These are phyloP conservation scores for Atherinomorus stipes DNA, from an alignment of 2,113 vertebrate genomes.

Conservation along the genomic window DNA sequence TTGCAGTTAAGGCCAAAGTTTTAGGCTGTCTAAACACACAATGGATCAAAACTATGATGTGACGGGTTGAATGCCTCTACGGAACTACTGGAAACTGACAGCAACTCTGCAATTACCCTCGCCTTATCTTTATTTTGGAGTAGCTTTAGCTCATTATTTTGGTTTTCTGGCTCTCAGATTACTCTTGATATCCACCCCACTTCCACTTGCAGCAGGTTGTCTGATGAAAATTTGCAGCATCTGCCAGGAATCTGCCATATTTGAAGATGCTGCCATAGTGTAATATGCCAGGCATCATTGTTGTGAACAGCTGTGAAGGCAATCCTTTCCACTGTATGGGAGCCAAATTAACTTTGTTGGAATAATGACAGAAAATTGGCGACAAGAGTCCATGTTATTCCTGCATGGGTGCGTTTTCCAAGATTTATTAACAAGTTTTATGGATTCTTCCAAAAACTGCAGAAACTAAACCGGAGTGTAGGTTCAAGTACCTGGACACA, in stretches of 20 bases:
- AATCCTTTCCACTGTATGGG: neutral
- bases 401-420: neutral
- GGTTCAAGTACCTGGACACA: neutral
- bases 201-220: conserved; percentile 17
- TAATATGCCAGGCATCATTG: conserved; percentile 8
- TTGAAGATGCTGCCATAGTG: neutral
- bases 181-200: neutral
- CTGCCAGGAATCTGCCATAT: conserved; percentile 11
- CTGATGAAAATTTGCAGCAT: conserved; percentile 6
- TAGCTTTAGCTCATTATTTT: conserved; percentile 9
- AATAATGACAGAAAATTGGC: conserved; percentile 3
- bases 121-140: neutral
- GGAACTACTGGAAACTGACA: neutral
- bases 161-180: neutral
- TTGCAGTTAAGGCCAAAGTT: neutral
- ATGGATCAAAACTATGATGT: neutral
- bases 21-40: neutral
- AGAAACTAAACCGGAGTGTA: neutral
- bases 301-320: conserved; percentile 11
- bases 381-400: neutral
- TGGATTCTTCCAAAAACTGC: neutral
- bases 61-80: neutral
- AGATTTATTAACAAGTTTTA: neutral
- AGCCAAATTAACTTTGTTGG: conserved; percentile 19
- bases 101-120: neutral